phyloP scores from a whole-genome alignment of 2,113 vertebrate species.

The Corvus moneduloides region DNA sequence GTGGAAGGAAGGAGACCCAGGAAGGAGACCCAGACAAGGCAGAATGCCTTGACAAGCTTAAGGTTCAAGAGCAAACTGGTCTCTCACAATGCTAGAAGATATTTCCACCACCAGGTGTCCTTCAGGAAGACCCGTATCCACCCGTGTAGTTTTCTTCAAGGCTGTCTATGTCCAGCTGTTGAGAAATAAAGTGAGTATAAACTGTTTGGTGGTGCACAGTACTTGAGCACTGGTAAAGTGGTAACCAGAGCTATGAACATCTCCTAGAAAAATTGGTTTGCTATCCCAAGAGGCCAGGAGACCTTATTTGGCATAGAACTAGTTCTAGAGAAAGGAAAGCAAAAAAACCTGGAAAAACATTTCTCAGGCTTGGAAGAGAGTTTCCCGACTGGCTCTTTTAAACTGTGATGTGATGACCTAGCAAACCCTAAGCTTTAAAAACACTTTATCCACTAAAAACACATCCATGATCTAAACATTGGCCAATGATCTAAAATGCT shows the following conservation, averaged over 20 bases:
- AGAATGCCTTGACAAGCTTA: accelerated
- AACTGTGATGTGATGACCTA: background rate
- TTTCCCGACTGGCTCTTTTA: background rate
- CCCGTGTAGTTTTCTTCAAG: background rate
- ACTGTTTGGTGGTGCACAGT: background rate
- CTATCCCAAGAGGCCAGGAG: background rate
- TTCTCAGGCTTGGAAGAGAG: background rate
- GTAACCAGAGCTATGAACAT: background rate
- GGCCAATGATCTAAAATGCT: background rate
- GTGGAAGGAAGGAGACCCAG: background rate
- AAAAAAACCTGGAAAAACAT: background rate
- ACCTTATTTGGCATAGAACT: background rate
- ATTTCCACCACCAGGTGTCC: background rate
- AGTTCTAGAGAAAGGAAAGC: background rate
- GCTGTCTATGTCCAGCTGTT: background rate
- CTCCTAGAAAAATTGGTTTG: background rate
- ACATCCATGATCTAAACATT: background rate
- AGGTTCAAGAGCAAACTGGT: background rate
- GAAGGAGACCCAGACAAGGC: background rate
- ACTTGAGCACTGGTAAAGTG: background rate
- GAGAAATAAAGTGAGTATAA: background rate
- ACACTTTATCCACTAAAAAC: background rate
- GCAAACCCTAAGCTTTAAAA: background rate
- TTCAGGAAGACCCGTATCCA: background rate
- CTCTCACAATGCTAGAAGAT: background rate